Evolutionary conservation across 2,113 vertebrate genomes (phyloP).

Genomic region (Corythaeola cristata): DNA sequence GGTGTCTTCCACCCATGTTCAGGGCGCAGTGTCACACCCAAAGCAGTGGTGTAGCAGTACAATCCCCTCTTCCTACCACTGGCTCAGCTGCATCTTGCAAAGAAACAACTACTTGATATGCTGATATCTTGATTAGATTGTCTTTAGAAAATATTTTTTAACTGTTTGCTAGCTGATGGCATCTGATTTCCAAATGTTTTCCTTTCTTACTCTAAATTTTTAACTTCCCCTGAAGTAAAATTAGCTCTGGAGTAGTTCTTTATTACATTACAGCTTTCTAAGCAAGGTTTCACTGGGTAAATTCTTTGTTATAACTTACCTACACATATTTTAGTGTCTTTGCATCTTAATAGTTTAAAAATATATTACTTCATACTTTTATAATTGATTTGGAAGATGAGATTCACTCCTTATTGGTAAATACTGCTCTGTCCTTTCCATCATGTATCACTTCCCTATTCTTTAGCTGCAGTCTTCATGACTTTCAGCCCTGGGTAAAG

Average conservation of each 20-base stretch:
- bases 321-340: background rate
- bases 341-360: background rate
- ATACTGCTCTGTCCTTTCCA: background rate
- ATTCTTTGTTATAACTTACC: background rate
- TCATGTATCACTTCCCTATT: background rate
- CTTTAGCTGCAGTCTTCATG: background rate
- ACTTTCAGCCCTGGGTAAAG: background rate
- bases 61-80: background rate
- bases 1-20: background rate
- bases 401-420: background rate
- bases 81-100: background rate
- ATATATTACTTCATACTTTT: background rate
- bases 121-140: background rate
- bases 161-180: background rate
- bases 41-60: background rate
- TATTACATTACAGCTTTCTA: background rate
- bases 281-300: background rate
- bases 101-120: background rate
- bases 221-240: background rate
- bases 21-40: background rate
- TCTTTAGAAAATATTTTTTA: background rate
- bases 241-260: background rate
- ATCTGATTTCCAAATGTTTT: background rate
- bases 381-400: background rate
- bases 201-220: background rate